A percentile compares a stretch with the other conserved stretches of the same genome.
Conservation (phyloP, 2,888 invertebrate species). For the Cosmopolites sordidus region DNA sequence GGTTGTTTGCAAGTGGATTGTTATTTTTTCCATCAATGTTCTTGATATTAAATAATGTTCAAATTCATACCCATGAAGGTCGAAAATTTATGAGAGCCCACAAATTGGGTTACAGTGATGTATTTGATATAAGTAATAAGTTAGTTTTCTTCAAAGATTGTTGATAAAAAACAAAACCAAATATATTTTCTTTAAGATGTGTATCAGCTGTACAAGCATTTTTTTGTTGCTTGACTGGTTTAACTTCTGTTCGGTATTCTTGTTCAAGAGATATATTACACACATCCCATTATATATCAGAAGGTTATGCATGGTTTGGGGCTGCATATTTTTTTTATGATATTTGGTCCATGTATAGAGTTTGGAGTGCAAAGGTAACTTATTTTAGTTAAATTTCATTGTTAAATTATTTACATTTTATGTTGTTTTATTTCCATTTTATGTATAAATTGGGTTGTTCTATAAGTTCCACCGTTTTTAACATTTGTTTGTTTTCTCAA, state of each 20-base stretch:
- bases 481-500: too few relatives aligned
- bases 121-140: constrained; percentile 73
- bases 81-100: constrained; percentile 59
- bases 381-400: too few relatives aligned
- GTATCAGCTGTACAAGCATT: constrained; percentile 70
- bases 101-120: constrained; percentile 62
- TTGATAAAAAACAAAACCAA: background rate
- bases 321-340: constrained; percentile 76
- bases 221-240: constrained; percentile 63
- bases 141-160: constrained; percentile 46
- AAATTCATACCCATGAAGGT: constrained; percentile 58
- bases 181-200: constrained; percentile 49
- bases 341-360: constrained; percentile 76
- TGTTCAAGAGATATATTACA: constrained; percentile 65
- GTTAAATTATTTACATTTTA: too few relatives aligned
- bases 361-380: constrained; percentile 49
- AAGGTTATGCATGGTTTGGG: constrained; percentile 76
- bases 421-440: too few relatives aligned
- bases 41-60: constrained; percentile 59
- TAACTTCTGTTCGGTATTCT: constrained; percentile 63
- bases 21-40: constrained; percentile 66
- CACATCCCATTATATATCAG: constrained; percentile 67
- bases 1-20: constrained; percentile 60
- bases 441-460: too few relatives aligned
- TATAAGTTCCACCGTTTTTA: too few relatives aligned